Conservation (phyloP, 2,888 invertebrate genomes). For the Lordiphosa fenestrarum region DNA sequence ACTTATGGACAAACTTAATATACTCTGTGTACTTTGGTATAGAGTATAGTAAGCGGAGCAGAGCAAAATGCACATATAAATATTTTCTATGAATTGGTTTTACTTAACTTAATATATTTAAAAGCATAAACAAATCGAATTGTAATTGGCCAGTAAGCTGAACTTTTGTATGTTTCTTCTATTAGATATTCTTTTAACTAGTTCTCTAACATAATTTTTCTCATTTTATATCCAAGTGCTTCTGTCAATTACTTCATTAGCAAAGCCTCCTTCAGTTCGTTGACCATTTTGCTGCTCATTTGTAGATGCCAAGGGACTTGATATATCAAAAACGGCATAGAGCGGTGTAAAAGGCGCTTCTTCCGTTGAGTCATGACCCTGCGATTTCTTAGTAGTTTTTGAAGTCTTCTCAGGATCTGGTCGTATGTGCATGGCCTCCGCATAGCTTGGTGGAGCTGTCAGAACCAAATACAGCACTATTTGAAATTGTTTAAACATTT, state of each 20-base stretch:
- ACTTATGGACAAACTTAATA: too few species aligned
- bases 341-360: slow-evolving; percentile 33
- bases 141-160: too few species aligned
- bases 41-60: too few species aligned
- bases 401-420: slow-evolving; percentile 4
- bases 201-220: too few species aligned
- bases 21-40: too few species aligned
- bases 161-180: too few species aligned
- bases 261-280: slow-evolving; percentile 18
- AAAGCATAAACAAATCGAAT: too few species aligned
- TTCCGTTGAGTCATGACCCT: slow-evolving; percentile 22
- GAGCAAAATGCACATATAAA: too few species aligned
- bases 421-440: slow-evolving; percentile 71
- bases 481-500: background rate
- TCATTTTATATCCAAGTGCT: slow-evolving; percentile 43
- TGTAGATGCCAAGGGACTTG: slow-evolving; percentile 5
- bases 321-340: slow-evolving; percentile 45
- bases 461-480: background rate
- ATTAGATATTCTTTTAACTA: too few species aligned
- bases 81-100: too few species aligned
- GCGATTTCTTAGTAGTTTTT: slow-evolving; percentile 34
- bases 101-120: too few species aligned
- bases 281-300: slow-evolving; percentile 6
- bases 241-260: slow-evolving; percentile 29
- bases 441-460: slow-evolving; percentile 76